These are phyloP conservation scores for Xerus rutilus DNA, from an alignment of 2,797 vertebrate genomes.

Conservation along the genomic window DNA sequence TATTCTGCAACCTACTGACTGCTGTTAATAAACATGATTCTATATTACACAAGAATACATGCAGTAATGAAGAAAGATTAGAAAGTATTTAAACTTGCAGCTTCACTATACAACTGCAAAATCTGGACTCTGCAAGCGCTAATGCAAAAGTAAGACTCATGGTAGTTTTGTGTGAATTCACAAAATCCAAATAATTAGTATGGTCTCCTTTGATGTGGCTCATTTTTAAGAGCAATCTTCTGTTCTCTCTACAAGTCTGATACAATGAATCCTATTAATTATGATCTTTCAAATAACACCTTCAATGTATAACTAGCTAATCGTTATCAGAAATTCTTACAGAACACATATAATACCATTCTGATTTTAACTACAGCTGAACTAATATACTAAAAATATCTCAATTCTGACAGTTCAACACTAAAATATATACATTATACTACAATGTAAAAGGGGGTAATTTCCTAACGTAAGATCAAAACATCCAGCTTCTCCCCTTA, in stretches of 20 bases:
- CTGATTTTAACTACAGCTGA: conserved; percentile 53
- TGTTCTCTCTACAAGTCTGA: conserved; percentile 26
- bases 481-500: background rate
- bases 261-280: conserved; percentile 35
- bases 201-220: background rate
- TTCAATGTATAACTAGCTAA: background rate
- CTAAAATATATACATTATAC: conserved; percentile 43
- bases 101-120: background rate
- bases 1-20: background rate
- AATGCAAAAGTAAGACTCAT: background rate
- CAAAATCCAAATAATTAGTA: conserved; percentile 4
- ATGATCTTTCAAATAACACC: background rate
- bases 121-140: background rate
- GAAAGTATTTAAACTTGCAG: background rate
- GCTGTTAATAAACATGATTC: background rate
- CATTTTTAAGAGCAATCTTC: conserved; percentile 58
- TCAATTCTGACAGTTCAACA: conserved; percentile 3
- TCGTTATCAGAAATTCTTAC: conserved; percentile 15
- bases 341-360: background rate
- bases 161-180: background rate
- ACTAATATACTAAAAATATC: conserved; percentile 29
- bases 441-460: conserved; percentile 2
- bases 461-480: conserved; percentile 9
- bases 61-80: conserved; percentile 21
- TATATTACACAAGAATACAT: background rate